Evolutionary conservation across 2,888 invertebrate species (phyloP).

Genomic region (Caenorhabditis angaria): DNA sequence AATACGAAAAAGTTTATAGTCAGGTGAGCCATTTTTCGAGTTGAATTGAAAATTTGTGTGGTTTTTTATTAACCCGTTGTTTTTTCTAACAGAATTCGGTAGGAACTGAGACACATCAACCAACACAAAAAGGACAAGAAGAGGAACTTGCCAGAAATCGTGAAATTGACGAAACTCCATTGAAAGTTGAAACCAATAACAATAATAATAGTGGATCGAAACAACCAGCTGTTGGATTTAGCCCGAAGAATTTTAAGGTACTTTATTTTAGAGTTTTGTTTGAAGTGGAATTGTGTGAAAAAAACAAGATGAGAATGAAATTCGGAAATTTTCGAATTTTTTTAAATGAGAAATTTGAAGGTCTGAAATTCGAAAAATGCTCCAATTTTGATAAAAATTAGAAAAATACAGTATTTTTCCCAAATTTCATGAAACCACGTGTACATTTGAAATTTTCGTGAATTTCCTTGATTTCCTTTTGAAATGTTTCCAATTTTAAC

Average conservation of each 20-base stretch:
- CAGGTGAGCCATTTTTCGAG: constrained; percentile 15
- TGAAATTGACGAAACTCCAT: not conserved
- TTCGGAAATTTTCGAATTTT: no score
- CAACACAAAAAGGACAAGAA: no score
- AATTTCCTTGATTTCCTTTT: not conserved
- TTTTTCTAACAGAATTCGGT: constrained; percentile 11
- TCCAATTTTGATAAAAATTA: no score
- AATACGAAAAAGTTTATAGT: constrained; percentile 36
- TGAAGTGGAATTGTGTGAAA: not conserved
- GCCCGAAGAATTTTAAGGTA: not conserved
- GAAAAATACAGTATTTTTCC: no score
- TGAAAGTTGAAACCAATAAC: not conserved
- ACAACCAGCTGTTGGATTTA: no score
- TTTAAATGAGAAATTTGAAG: no score
- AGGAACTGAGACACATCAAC: no score
- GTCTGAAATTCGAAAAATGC: no score
- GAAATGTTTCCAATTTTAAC: not conserved
- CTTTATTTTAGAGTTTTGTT: not conserved
- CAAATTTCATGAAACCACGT: no score
- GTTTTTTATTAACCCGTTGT: not conserved
- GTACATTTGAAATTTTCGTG: no score
- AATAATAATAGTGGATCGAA: not conserved
- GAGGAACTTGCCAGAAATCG: not conserved
- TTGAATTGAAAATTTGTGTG: not conserved
- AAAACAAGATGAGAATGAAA: no score